Evolutionary conservation across 2,888 invertebrate species (phyloP).

Genomic region (Drosophila picticornis): DNA sequence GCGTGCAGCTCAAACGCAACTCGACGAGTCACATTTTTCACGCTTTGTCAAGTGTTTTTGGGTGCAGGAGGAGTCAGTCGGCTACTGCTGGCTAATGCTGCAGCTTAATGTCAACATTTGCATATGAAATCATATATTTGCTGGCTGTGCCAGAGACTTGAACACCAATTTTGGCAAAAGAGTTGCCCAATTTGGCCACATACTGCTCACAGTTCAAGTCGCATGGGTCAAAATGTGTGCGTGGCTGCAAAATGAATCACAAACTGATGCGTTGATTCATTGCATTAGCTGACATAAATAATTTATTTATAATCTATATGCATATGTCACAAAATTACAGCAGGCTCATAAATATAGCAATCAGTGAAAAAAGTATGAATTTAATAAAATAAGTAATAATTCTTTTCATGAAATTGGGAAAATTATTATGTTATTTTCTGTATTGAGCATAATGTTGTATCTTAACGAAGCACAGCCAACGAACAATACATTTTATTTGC

Average conservation of each 20-base stretch:
- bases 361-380: not conserved
- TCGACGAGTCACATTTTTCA: slow-evolving; percentile 66
- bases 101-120: slow-evolving; percentile 82
- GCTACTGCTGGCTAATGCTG: slow-evolving; percentile 52
- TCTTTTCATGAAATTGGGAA: not conserved
- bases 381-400: not conserved
- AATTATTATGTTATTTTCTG: not conserved
- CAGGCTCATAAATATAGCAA: not conserved
- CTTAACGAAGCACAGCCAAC: not conserved
- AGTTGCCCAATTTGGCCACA: slow-evolving; percentile 55
- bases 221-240: slow-evolving; percentile 39
- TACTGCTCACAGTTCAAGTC: slow-evolving; percentile 12
- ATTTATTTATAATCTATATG: not conserved
- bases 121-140: slow-evolving; percentile 69
- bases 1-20: slow-evolving; percentile 41
- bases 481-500: not conserved
- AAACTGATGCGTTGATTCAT: slow-evolving; percentile 17
- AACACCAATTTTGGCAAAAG: slow-evolving; percentile 55
- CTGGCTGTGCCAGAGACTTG: slow-evolving; percentile 35
- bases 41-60: slow-evolving; percentile 65
- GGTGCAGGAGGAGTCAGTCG: slow-evolving; percentile 60
- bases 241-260: slow-evolving; percentile 51
- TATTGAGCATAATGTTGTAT: not conserved
- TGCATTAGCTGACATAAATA: not conserved
- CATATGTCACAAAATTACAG: not conserved